Evolutionary conservation across 2,888 invertebrate genomes (phyloP).

Genomic region (Xestia rhomboidea): DNA sequence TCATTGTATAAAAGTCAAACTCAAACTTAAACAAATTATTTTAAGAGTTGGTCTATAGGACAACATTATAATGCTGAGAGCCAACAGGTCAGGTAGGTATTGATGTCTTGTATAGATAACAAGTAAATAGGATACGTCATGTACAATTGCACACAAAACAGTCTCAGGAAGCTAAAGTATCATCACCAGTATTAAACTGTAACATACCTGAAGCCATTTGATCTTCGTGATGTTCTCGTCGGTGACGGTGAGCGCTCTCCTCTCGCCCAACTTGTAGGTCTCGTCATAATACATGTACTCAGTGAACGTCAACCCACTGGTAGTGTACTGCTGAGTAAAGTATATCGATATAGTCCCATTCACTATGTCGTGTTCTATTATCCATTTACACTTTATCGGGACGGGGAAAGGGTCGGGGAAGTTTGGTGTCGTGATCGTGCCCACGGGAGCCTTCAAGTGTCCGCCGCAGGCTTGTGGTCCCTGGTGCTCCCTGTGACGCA

Average conservation of each 20-base stretch:
- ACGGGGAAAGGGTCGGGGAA: constrained; percentile 95
- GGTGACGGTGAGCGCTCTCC: constrained; percentile 92
- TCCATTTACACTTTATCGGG: constrained; percentile 97
- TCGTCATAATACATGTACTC: constrained; percentile 94
- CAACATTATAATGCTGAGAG: too few species aligned
- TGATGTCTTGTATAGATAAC: too few species aligned
- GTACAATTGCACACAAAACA: too few species aligned
- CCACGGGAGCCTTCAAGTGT: constrained; percentile 91
- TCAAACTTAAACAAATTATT: too few species aligned
- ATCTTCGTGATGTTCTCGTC: constrained; percentile 94
- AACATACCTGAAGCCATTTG: constrained; percentile 76
- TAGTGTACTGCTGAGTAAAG: constrained; percentile 96
- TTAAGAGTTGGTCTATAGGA: too few species aligned
- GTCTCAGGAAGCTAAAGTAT: too few species aligned
- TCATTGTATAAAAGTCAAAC: too few species aligned
- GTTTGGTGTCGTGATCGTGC: constrained; percentile 95
- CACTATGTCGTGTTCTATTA: constrained; percentile 94
- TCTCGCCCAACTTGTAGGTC: constrained; percentile 92
- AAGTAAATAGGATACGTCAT: too few species aligned
- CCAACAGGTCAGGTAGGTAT: too few species aligned
- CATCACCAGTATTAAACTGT: background rate
- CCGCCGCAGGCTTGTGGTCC: constrained; percentile 91
- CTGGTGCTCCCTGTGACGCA: constrained; percentile 79
- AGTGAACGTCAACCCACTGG: constrained; percentile 94
- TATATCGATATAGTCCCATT: constrained; percentile 95